Percentiles rank a stretch among this genome's conserved stretches.
These are phyloP conservation scores for Periophthalmodon schlosseri DNA, from an alignment of 2,113 vertebrate species.

Conservation along the genomic window DNA sequence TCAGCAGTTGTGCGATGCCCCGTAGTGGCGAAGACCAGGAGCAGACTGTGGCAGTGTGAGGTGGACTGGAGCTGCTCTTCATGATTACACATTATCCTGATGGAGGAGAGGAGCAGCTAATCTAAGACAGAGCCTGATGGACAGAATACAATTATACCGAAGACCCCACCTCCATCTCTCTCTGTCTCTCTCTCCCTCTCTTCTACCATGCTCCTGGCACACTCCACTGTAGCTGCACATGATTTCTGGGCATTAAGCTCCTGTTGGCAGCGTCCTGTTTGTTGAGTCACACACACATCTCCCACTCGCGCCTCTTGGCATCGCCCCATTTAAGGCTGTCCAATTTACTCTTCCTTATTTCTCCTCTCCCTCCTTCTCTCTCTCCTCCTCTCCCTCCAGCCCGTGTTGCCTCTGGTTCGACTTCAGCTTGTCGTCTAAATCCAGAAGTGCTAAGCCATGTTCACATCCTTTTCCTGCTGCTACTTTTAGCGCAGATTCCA, in stretches of 20 bases:
- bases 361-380: not conserved
- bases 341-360: slow-evolving; percentile 46
- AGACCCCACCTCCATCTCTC: not conserved
- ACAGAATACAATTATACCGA: slow-evolving; percentile 65
- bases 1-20: not conserved
- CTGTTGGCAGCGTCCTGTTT: slow-evolving; percentile 64
- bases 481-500: slow-evolving; percentile 61
- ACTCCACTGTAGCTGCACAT: slow-evolving; percentile 58
- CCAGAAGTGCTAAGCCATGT: slow-evolving; percentile 54
- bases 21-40: not conserved
- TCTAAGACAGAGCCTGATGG: slow-evolving; percentile 74
- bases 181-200: not conserved
- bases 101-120: slow-evolving; percentile 59
- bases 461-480: slow-evolving; percentile 50
- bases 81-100: slow-evolving; percentile 67
- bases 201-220: slow-evolving; percentile 44
- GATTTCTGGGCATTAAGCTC: slow-evolving; percentile 70
- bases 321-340: slow-evolving; percentile 50
- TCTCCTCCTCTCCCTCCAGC: slow-evolving; percentile 30
- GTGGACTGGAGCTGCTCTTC: slow-evolving; percentile 40
- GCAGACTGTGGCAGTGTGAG: slow-evolving; percentile 8
- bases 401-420: slow-evolving; percentile 38
- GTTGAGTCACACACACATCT: slow-evolving; percentile 41
- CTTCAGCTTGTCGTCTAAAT: slow-evolving; percentile 66
- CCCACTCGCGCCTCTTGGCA: slow-evolving; percentile 54